Evolutionary conservation across 2,888 invertebrate species (phyloP).

Genomic region (Pollenia labialis): DNA sequence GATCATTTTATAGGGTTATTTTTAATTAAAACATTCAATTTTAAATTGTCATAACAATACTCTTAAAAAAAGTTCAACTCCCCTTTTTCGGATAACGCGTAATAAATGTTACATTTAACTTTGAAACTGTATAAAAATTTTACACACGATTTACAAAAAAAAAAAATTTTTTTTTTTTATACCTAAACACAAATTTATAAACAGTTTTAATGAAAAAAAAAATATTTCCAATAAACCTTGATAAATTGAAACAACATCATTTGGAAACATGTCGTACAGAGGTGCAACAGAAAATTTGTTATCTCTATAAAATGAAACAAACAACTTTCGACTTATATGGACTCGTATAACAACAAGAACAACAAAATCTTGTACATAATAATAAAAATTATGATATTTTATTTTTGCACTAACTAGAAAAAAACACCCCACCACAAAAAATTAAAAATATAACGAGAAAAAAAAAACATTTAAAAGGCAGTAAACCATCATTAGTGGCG

Average conservation of each 20-base stretch:
- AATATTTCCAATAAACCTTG: constrained; percentile 37
- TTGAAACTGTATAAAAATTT: constrained; percentile 29
- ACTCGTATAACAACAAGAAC: constrained; percentile 45
- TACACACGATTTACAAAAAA: constrained; percentile 21
- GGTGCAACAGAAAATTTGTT: constrained; percentile 70
- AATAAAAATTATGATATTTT: constrained; percentile 65
- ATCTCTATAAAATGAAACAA: constrained; percentile 66
- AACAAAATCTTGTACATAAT: constrained; percentile 11
- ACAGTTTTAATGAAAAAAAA: constrained; percentile 7
- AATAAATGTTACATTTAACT: constrained; percentile 34
- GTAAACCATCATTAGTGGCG: constrained; percentile 62
- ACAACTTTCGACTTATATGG: constrained; percentile 70
- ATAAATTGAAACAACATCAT: constrained; percentile 64
- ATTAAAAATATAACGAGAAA: background rate
- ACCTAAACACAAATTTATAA: background rate
- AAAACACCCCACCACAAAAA: constrained; percentile 19
- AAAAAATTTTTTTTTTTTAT: background rate
- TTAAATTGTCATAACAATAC: constrained; percentile 30
- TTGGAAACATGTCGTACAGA: constrained; percentile 50
- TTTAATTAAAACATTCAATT: constrained; percentile 51
- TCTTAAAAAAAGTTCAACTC: background rate
- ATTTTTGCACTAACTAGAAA: constrained; percentile 21
- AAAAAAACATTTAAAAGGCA: constrained; percentile 53
- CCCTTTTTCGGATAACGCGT: constrained; percentile 37
- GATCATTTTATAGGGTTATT: constrained; percentile 21